Percentiles rank a stretch among this genome's conserved stretches.
Evolutionary conservation across 1,140 invertebrate species (phyloP).

Genomic region (Meloidogyne floridensis): DNA sequence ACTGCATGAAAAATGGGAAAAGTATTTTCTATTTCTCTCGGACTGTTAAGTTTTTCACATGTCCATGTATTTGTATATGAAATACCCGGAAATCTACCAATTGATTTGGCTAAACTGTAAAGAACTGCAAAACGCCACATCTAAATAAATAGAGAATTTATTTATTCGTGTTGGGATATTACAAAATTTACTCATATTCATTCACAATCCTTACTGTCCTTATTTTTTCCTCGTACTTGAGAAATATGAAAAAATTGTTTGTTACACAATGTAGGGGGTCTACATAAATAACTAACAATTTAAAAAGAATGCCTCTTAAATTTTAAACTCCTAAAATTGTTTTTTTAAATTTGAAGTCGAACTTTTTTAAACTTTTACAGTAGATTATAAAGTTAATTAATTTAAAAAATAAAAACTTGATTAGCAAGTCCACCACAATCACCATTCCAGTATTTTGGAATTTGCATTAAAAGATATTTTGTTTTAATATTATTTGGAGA

Average conservation of each 20-base stretch:
- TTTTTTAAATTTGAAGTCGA: no score
- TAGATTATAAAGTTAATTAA: neutral
- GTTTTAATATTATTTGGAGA: conserved; percentile 9
- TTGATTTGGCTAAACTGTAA: conserved; percentile 9
- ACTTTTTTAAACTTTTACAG: neutral
- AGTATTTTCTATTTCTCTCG: neutral
- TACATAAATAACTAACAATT: no score
- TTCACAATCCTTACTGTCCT: no score
- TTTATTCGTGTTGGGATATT: no score
- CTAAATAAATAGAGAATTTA: neutral
- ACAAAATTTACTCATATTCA: no score
- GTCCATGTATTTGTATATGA: conserved; percentile 9
- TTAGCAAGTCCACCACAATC: conserved; percentile 8
- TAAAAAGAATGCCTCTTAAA: no score
- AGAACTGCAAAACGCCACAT: conserved; percentile 4
- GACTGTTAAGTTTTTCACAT: neutral
- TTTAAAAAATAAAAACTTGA: neutral
- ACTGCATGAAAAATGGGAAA: neutral
- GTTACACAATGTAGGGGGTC: no score
- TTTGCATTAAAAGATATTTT: conserved; percentile 10
- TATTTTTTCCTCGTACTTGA: no score
- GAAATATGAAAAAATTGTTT: no score
- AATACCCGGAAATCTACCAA: conserved; percentile 1
- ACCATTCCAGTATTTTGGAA: conserved; percentile 5
- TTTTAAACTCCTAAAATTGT: no score